Percentiles rank a stretch among this genome's conserved stretches.
phyloP scores from a whole-genome alignment of 2,888 invertebrate species.

The Dynastes grantii region DNA sequence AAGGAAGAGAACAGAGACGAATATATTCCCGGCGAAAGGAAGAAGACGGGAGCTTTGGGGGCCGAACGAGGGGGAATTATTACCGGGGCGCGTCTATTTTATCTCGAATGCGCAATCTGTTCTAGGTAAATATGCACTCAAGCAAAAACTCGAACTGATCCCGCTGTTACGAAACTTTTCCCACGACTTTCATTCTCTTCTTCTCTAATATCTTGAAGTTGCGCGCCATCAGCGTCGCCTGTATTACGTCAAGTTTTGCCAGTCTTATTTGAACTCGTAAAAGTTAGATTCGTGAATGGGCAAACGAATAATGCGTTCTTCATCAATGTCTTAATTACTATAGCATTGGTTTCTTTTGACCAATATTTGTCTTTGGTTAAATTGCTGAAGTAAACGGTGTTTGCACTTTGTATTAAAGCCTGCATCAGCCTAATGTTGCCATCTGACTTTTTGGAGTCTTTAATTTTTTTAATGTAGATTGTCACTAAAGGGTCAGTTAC shows the following conservation, averaged over 20 bases:
- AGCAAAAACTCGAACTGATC: constrained; percentile 50
- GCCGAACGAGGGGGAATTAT: constrained; percentile 6
- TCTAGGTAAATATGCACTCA: constrained; percentile 51
- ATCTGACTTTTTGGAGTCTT: too few species aligned
- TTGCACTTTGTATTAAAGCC: too few species aligned
- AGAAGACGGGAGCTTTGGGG: background rate
- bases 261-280: background rate
- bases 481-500: too few species aligned
- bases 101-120: constrained; percentile 49
- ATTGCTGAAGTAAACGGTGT: too few species aligned
- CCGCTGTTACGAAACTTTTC: constrained; percentile 48
- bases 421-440: too few species aligned
- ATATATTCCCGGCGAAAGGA: background rate
- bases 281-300: too few species aligned
- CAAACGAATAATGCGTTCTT: too few species aligned
- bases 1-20: background rate
- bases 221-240: background rate
- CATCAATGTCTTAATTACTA: too few species aligned
- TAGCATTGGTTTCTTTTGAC: too few species aligned
- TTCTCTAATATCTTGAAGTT: background rate
- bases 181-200: background rate
- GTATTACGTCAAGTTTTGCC: background rate
- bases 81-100: constrained; percentile 48
- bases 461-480: too few species aligned
- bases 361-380: too few species aligned